Conservation (phyloP, 2,113 vertebrate genomes). For the Physeter macrocephalus region DNA sequence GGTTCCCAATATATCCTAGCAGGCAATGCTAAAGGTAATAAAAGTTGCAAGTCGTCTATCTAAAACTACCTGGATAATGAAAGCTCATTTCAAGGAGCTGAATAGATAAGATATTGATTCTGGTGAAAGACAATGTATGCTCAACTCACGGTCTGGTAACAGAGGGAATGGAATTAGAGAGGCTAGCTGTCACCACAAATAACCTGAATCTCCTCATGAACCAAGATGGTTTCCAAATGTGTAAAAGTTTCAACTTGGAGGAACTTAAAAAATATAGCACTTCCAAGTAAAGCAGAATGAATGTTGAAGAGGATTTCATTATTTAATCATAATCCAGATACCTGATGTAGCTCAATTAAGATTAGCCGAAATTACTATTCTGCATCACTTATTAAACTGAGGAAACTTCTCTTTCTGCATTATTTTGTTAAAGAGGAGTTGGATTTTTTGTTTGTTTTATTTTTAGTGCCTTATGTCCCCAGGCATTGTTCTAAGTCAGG, state of each 20-base stretch:
- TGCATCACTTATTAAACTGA: neutral
- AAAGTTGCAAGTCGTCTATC: conserved; percentile 70
- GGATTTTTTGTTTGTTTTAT: neutral
- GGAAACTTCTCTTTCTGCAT: neutral
- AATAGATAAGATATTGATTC: conserved; percentile 75
- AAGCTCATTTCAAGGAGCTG: conserved; percentile 60
- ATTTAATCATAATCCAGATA: conserved; percentile 30
- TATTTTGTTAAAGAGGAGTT: neutral
- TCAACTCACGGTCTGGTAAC: conserved; percentile 53
- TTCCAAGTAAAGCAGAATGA: conserved; percentile 10
- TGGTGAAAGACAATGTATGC: conserved; percentile 69
- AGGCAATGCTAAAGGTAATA: conserved; percentile 59
- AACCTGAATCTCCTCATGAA: conserved; percentile 44
- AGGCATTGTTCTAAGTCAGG: neutral
- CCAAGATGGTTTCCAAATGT: conserved; percentile 29
- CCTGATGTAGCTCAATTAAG: conserved; percentile 12
- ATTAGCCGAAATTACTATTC: neutral
- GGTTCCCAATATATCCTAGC: conserved; percentile 55
- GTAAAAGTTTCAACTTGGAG: conserved; percentile 40
- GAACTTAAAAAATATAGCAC: conserved; percentile 44
- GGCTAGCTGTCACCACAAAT: conserved; percentile 62
- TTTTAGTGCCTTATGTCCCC: neutral
- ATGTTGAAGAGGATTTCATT: neutral
- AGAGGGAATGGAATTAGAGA: conserved; percentile 60
- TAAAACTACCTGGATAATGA: conserved; percentile 69